Evolutionary conservation across 2,888 invertebrate species (phyloP), one percentile per base, ranked within the genome.

Genomic region (Cosmia pyralina): DNA sequence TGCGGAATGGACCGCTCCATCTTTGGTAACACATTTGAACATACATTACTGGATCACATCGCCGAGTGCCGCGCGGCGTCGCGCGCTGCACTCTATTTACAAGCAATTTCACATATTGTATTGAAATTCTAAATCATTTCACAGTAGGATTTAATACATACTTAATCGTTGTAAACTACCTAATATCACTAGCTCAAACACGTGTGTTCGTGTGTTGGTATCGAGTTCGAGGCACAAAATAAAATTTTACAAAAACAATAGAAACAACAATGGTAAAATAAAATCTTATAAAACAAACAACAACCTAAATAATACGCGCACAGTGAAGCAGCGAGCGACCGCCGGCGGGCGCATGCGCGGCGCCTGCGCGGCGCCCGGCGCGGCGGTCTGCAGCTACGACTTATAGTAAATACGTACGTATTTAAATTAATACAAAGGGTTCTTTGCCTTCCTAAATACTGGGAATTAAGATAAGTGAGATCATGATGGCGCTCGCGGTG

Each of bases 11-110:
- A 92, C 89, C 83, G 91, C 88, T 87, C 88, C 90, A 82, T 94
- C 95, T 95, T 95, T 95, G 95, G 95, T 95, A 94, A 94, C 93
- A 90, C 87, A 91, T 94, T 94, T 93, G 93, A 94, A 94, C 93
- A 90, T 90, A 89, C 87, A 84, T 84, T 88, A 82, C 84, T 82
- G 87, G 85, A 87, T 88, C 86, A 85, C 87, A 83, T 77, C 79
- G 78, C 84, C 84, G 85, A 50, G 72, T 65, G 66, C 52, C 70
- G 72, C 70, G 71, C 50, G 69, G 57, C 76, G 76, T 64, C 60
- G 69, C 73, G 59, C 67, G 62, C 62, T 44, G 60, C 64, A 55
- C 67, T 63, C 41, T 67, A 70, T 59, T 70, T 75, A 74, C 69
- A 69, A 57, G 46, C 69, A 69, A 76, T 70, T 81, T 81, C 60